Conservation (phyloP, 2,888 invertebrate genomes). For the Siphlonurus alternatus region DNA sequence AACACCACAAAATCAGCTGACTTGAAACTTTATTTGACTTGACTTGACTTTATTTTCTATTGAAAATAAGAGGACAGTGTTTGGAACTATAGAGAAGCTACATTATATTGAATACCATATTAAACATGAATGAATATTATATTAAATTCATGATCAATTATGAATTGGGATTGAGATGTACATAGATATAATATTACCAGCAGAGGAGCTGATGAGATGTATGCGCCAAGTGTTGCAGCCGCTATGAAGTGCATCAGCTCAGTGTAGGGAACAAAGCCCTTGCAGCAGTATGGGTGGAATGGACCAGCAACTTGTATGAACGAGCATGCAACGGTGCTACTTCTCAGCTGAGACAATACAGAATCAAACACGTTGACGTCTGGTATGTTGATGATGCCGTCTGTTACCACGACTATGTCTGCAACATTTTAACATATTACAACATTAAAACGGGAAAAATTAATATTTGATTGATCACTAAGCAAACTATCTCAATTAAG, state of each 20-base stretch:
- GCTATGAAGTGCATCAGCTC: constrained; percentile 60
- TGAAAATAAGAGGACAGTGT: too few species aligned
- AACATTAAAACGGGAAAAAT: not conserved
- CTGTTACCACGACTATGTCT: constrained; percentile 57
- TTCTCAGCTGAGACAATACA: constrained; percentile 51
- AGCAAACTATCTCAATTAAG: too few species aligned
- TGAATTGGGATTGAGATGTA: too few species aligned
- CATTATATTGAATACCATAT: too few species aligned
- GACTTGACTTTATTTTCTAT: too few species aligned
- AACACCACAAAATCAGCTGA: too few species aligned
- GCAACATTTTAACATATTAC: constrained; percentile 19
- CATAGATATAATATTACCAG: not conserved
- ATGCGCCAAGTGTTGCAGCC: constrained; percentile 54
- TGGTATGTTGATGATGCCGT: constrained; percentile 53
- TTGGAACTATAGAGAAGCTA: too few species aligned
- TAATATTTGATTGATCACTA: too few species aligned
- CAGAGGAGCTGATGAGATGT: constrained; percentile 38
- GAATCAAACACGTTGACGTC: constrained; percentile 56
- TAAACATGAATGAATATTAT: too few species aligned
- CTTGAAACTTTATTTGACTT: too few species aligned
- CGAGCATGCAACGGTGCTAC: constrained; percentile 53
- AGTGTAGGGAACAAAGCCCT: constrained; percentile 51
- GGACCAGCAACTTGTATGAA: constrained; percentile 53
- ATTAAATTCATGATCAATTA: too few species aligned
- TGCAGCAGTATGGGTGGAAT: constrained; percentile 46